Evolutionary conservation across 2,113 vertebrate species (phyloP).

Genomic region (Ochotona princeps): DNA sequence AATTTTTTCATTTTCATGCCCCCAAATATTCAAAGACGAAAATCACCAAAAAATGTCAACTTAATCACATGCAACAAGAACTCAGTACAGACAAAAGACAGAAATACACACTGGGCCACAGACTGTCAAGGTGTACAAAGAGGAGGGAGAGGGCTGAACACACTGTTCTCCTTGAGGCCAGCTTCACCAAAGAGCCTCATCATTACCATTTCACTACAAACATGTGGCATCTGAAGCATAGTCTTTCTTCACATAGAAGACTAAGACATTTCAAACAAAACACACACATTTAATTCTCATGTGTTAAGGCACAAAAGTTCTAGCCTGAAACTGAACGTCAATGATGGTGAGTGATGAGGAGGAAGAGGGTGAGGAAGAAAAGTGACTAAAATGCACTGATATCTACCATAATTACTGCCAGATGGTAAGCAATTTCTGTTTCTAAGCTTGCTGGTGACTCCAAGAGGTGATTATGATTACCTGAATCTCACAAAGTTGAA

Average conservation of each 20-base stretch:
- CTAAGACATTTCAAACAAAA: not conserved
- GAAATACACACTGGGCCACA: slow-evolving; percentile 77
- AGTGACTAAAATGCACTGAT: not conserved
- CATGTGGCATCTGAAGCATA: not conserved
- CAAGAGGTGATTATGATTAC: not conserved
- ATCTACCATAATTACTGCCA: not conserved
- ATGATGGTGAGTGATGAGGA: not conserved
- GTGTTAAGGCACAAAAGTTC: not conserved
- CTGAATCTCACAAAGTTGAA: not conserved
- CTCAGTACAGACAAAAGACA: slow-evolving; percentile 69
- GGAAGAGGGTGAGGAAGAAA: not conserved
- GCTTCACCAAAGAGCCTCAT: not conserved
- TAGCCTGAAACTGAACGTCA: not conserved
- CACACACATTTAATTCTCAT: not conserved
- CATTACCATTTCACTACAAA: slow-evolving; percentile 41
- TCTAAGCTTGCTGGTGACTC: not conserved
- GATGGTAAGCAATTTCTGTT: not conserved
- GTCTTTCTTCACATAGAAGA: slow-evolving; percentile 6
- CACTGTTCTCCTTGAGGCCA: slow-evolving; percentile 81
- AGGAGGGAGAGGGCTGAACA: slow-evolving; percentile 75
- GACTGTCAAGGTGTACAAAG: slow-evolving; percentile 74
- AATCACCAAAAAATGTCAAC: slow-evolving; percentile 66
- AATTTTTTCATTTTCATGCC: slow-evolving; percentile 56
- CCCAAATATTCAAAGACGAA: slow-evolving; percentile 65
- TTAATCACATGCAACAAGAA: slow-evolving; percentile 79